These are phyloP conservation scores for Lysiphlebus fabarum DNA, from an alignment of 1,140 invertebrate species.

Conservation along the genomic window DNA sequence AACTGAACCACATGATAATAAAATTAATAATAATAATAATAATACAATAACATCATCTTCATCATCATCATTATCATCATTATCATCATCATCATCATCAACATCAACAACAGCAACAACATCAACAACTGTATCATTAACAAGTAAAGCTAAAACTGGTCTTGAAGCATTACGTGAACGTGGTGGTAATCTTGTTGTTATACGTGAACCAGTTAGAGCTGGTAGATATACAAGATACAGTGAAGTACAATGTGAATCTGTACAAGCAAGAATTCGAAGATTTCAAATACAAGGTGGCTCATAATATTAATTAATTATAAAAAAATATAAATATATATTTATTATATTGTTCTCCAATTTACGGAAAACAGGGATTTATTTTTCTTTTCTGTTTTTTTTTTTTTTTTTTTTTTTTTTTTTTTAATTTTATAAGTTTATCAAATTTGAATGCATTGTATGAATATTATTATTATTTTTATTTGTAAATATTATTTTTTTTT, in stretches of 20 bases:
- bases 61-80: no score
- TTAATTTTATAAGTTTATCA: no score
- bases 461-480: no score
- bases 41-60: no score
- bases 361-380: conserved; percentile 2
- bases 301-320: conserved; percentile 30
- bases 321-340: neutral
- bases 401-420: no score
- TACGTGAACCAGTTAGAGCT: conserved; percentile 55
- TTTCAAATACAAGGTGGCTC: conserved; percentile 54
- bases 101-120: neutral
- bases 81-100: no score
- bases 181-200: conserved; percentile 56
- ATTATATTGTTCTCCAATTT: neutral
- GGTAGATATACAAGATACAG: conserved; percentile 56
- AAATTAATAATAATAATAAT: no score
- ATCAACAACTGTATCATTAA: conserved; percentile 15
- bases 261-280: conserved; percentile 56
- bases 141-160: conserved; percentile 36
- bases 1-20: conserved; percentile 30
- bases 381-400: no score
- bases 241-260: conserved; percentile 59
- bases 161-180: conserved; percentile 46
- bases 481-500: no score
- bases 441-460: no score